Conservation (phyloP, 2,113 vertebrate species). For the Acrocephalus arundinaceus region DNA sequence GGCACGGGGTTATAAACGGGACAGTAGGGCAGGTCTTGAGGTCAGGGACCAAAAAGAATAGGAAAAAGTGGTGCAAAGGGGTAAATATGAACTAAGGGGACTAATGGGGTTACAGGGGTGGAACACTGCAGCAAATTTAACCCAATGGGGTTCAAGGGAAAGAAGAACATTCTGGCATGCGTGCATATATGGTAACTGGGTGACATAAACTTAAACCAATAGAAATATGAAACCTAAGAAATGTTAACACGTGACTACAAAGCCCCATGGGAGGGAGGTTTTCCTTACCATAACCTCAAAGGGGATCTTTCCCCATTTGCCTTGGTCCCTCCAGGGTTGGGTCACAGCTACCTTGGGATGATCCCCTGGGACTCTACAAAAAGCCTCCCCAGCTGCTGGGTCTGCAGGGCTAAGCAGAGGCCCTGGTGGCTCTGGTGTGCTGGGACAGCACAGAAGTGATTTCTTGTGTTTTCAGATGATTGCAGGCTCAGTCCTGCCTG, state of each 20-base stretch:
- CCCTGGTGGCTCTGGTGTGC: not conserved
- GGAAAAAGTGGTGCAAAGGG: not conserved
- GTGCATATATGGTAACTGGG: not conserved
- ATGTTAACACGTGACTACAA: not conserved
- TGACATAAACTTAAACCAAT: not conserved
- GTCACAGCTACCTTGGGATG: not conserved
- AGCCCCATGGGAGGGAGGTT: not conserved
- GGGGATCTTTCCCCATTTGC: not conserved
- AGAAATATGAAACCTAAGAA: not conserved
- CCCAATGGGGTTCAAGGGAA: not conserved
- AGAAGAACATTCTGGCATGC: not conserved
- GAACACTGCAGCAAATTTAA: not conserved
- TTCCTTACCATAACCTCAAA: not conserved
- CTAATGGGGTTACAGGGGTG: not conserved
- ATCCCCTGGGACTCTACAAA: not conserved
- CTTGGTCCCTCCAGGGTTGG: not conserved
- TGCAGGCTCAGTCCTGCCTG: not conserved
- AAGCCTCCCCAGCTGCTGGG: not conserved
- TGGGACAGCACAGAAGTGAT: not conserved
- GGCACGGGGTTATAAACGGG: no score
- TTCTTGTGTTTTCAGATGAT: rapidly evolving
- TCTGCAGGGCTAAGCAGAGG: not conserved
- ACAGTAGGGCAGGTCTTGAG: no score
- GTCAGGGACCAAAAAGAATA: not conserved
- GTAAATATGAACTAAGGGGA: not conserved